phyloP scores from a whole-genome alignment of 2,113 vertebrate species.

The Corvus cornix region DNA sequence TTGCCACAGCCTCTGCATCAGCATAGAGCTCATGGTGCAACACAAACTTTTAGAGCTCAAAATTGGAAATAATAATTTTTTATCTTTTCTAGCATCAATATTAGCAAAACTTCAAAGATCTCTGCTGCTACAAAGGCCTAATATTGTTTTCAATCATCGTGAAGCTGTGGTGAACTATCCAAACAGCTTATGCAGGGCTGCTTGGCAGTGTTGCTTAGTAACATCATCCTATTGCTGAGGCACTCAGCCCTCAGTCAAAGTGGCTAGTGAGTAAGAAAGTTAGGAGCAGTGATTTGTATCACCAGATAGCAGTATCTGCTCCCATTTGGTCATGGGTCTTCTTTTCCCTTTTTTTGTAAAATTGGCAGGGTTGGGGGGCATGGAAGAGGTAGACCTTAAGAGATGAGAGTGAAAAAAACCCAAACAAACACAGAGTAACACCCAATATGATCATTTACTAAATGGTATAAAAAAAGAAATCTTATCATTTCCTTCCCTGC shows the following conservation, averaged over 20 bases:
- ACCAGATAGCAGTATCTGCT: background rate
- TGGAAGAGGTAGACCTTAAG: background rate
- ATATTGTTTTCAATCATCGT: background rate
- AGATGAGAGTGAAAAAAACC: rapidly evolving
- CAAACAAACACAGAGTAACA: background rate
- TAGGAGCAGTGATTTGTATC: background rate
- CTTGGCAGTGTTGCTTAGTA: background rate
- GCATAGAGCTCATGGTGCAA: background rate
- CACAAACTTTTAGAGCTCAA: background rate
- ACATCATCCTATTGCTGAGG: background rate
- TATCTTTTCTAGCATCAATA: background rate
- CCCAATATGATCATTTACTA: background rate
- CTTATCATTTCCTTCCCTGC: background rate
- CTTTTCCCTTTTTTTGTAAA: background rate
- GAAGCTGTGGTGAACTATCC: background rate
- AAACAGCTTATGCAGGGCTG: background rate
- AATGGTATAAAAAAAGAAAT: background rate
- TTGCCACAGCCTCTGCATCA: background rate
- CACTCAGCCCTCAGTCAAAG: background rate
- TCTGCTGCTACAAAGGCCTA: background rate
- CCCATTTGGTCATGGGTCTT: background rate
- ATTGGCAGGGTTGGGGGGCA: background rate
- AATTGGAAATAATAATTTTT: background rate
- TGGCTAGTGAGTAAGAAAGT: background rate
- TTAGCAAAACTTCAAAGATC: background rate